Evolutionary conservation across 2,113 vertebrate genomes (phyloP).

Genomic region (Ellobius talpinus): DNA sequence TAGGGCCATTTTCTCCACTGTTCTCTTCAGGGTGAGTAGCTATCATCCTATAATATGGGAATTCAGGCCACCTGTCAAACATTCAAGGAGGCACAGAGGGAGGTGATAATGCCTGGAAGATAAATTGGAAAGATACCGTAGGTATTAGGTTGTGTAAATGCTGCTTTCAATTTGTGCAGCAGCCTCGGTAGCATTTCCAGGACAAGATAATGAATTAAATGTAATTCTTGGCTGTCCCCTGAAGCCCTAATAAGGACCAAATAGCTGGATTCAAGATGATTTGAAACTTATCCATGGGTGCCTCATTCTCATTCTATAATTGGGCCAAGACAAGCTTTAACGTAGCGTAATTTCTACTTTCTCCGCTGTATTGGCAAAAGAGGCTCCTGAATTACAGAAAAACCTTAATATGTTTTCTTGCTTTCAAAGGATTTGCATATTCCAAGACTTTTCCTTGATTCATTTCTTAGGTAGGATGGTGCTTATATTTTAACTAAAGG

Average conservation of each 20-base stretch:
- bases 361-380: slow-evolving; percentile 24
- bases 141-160: slow-evolving; percentile 80
- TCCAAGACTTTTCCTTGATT: slow-evolving; percentile 26
- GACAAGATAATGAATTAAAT: slow-evolving; percentile 85
- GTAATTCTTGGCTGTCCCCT: slow-evolving; percentile 83
- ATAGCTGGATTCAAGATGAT: slow-evolving; percentile 76
- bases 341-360: slow-evolving; percentile 58
- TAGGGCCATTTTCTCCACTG: slow-evolving; percentile 81
- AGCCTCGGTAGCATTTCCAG: slow-evolving; percentile 73
- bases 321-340: slow-evolving; percentile 55
- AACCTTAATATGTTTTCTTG: slow-evolving; percentile 37
- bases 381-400: slow-evolving; percentile 53
- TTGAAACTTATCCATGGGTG: slow-evolving; percentile 76
- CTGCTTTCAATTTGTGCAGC: slow-evolving; percentile 82
- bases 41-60: slow-evolving; percentile 85
- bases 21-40: slow-evolving; percentile 81
- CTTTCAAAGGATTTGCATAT: slow-evolving; percentile 17
- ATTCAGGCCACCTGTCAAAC: slow-evolving; percentile 81
- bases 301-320: slow-evolving; percentile 64
- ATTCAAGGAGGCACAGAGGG: slow-evolving; percentile 80
- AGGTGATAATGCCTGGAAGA: slow-evolving; percentile 74
- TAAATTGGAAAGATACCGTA: slow-evolving; percentile 81
- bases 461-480: slow-evolving; percentile 18
- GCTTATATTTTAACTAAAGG: slow-evolving; percentile 6
- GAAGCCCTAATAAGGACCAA: slow-evolving; percentile 75